Percentiles rank a stretch among this genome's conserved stretches.
Evolutionary conservation across 2,113 vertebrate genomes (phyloP).

Genomic region (Pluvialis apricaria): DNA sequence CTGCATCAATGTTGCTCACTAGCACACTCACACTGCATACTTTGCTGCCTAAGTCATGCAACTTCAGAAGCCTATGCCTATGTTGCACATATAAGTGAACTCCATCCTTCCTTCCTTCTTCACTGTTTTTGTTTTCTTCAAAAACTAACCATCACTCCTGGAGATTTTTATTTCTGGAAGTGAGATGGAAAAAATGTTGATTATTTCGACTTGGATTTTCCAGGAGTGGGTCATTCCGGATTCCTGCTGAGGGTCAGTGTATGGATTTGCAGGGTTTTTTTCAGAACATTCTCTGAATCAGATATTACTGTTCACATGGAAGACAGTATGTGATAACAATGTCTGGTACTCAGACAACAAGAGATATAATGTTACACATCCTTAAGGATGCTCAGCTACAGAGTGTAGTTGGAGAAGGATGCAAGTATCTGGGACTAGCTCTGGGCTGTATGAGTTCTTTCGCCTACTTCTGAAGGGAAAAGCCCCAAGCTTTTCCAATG

Average conservation of each 20-base stretch:
- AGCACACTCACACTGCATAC: neutral
- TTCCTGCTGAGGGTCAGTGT: neutral
- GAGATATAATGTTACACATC: neutral
- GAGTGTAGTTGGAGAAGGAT: neutral
- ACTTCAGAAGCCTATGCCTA: neutral
- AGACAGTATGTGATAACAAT: neutral
- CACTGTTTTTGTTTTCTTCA: neutral
- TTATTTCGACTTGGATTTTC: neutral
- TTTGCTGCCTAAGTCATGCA: neutral
- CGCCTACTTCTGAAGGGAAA: neutral
- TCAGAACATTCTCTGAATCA: neutral
- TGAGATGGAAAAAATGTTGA: neutral
- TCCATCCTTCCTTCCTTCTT: neutral
- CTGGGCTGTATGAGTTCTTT: neutral
- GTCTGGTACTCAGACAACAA: neutral
- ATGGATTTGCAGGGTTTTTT: neutral
- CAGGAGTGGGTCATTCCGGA: neutral
- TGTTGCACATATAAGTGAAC: neutral
- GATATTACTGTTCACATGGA: neutral
- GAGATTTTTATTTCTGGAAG: neutral
- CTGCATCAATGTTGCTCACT: neutral
- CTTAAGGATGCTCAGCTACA: neutral
- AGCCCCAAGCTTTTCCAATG: neutral
- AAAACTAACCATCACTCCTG: neutral
- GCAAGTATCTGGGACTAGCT: neutral